Base-by-base conservation (phyloP, 53 echinoderm and acorn worm species). In the Crossaster papposus region DNA sequence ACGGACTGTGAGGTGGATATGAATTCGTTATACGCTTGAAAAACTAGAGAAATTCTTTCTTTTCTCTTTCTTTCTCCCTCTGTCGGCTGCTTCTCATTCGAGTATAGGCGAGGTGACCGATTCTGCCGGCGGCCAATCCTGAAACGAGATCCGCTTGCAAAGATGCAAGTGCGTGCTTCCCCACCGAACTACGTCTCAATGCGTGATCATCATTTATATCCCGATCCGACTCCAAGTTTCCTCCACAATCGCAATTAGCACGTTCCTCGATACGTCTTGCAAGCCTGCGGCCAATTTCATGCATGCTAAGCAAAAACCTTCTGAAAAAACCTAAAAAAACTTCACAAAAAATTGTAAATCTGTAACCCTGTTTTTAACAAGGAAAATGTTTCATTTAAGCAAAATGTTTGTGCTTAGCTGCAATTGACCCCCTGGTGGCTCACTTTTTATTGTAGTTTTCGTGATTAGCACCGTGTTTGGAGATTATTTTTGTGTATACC, bases 121-220 rank as follows among this genome's bases (percentile, higher is more conserved):
- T 74, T 14, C 36, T 50, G 78, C 78, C 78, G 24, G n/a, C 20
- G 78, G 78, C 34, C 36, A 78, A 14, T 78, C 78, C 36, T 20
- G 78, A 50, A 78, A 38, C 78, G 20, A 78, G 24, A 78, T 15
- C 68, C 68, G 30, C 51, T 51, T 78, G 78, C 36, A n/a, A 51
- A 51, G 51, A 78, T 24, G 14, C 23, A 50, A 51, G 51, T 24
- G 34, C 78, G 78, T 78, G 78, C 78, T 51, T 36, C 22, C n/a
- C 37, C 78, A 50, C 38, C 23, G 36, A 78, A 78, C 51, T 51
- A 26, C 35, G 35, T 10, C 10, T 73, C 18, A 34, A 18, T 10
- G 35, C 32, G 12, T 34, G n/a, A 15, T 13, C 35, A 14, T 70
- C 44, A 44, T 44, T 1, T 44, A 44, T 7, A 44, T 1, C 74